Evolutionary conservation across 2,888 invertebrate genomes (phyloP).

Genomic region (Artemia sinica): DNA sequence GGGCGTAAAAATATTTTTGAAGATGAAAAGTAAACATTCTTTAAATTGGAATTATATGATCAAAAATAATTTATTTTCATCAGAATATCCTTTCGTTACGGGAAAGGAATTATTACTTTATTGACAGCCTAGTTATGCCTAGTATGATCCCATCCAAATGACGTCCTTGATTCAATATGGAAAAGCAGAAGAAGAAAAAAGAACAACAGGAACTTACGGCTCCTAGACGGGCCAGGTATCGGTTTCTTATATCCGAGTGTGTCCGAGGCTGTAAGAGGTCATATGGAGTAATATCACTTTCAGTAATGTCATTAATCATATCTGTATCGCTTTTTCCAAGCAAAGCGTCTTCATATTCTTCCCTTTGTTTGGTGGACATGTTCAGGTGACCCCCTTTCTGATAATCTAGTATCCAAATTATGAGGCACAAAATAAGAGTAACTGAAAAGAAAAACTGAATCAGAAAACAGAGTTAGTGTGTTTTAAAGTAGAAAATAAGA

Average conservation of each 20-base stretch:
- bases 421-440: constrained; percentile 50
- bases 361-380: constrained; percentile 47
- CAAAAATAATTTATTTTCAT: too few relatives aligned
- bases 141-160: too few relatives aligned
- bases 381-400: constrained; percentile 50
- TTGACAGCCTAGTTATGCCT: too few relatives aligned
- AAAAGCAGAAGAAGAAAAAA: too few relatives aligned
- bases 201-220: constrained; percentile 28
- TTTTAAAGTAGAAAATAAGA: too few relatives aligned
- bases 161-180: too few relatives aligned
- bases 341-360: constrained; percentile 32
- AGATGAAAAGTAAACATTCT: too few relatives aligned
- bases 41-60: too few relatives aligned
- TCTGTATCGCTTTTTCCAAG: constrained; percentile 38
- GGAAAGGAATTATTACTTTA: too few relatives aligned
- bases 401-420: constrained; percentile 56
- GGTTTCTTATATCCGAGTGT: constrained; percentile 42
- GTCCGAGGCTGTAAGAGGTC: constrained; percentile 38
- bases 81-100: too few relatives aligned
- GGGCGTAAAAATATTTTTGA: too few relatives aligned
- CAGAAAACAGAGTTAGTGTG: too few relatives aligned
- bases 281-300: constrained; percentile 35
- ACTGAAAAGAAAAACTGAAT: constrained; percentile 37
- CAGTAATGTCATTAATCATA: constrained; percentile 36
- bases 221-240: constrained; percentile 43